Evolutionary conservation across 2,797 vertebrate species (phyloP).

Genomic region (Myiotriccus ornatus): DNA sequence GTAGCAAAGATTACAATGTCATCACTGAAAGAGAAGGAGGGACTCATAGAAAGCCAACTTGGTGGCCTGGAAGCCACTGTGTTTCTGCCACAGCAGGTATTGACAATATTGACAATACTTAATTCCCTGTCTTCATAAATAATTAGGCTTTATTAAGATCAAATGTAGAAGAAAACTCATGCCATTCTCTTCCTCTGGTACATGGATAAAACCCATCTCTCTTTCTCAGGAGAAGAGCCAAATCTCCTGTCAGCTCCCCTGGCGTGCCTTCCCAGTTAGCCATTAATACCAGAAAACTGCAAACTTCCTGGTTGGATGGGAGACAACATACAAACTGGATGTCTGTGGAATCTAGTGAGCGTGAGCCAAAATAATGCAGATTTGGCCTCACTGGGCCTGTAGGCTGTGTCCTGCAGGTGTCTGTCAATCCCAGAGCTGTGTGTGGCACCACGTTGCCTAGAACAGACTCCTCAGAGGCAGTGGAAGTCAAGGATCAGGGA

Average conservation of each 20-base stretch:
- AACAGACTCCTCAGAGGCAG: not conserved
- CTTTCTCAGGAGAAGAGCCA: not conserved
- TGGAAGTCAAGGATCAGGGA: not conserved
- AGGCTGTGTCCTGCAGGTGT: not conserved
- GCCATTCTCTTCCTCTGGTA: not conserved
- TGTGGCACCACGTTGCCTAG: not conserved
- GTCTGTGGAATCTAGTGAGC: not conserved
- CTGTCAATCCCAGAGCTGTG: not conserved
- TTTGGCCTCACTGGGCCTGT: not conserved
- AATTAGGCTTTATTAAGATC: not conserved
- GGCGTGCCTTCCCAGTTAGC: not conserved
- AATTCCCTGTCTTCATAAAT: not conserved
- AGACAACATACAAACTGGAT: not conserved
- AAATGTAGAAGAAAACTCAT: not conserved
- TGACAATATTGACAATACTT: not conserved
- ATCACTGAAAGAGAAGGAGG: not conserved
- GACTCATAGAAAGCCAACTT: not conserved
- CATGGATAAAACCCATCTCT: rapidly evolving
- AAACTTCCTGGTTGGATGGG: not conserved
- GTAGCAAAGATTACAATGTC: not conserved
- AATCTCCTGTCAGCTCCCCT: not conserved
- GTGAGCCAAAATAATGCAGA: not conserved
- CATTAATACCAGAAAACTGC: not conserved
- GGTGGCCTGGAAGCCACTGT: not conserved
- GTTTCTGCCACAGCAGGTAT: not conserved